Conservation (phyloP, 2,113 vertebrate genomes). For the Protobothrops flavoviridis region DNA sequence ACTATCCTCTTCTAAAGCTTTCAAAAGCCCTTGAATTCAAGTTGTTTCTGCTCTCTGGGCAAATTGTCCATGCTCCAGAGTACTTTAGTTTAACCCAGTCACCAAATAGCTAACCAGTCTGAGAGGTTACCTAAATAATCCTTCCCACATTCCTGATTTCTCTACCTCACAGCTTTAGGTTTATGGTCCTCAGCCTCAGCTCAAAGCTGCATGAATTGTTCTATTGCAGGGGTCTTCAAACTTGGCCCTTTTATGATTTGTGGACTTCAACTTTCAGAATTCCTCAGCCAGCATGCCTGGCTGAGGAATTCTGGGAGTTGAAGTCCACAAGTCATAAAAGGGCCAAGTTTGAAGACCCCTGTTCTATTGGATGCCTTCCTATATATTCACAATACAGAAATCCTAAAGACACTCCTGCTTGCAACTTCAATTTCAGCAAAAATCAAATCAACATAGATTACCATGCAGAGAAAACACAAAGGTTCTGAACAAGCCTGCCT, state of each 20-base stretch:
- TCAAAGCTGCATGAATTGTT: not conserved
- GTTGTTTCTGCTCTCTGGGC: not conserved
- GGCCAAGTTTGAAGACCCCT: no score
- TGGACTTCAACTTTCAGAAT: no score
- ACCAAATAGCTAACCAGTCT: not conserved
- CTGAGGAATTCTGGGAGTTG: no score
- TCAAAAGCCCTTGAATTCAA: not conserved
- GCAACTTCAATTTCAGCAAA: not conserved
- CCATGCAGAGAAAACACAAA: not conserved
- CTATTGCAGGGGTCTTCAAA: no score
- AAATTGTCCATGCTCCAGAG: not conserved
- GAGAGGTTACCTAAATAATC: not conserved
- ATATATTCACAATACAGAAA: not conserved
- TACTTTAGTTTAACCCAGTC: not conserved
- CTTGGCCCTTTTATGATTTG: no score
- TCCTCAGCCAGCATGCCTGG: no score
- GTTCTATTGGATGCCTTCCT: not conserved
- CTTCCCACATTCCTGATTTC: not conserved
- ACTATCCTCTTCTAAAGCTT: not conserved
- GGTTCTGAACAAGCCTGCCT: fast-evolving
- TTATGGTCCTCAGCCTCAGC: not conserved
- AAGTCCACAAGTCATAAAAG: no score
- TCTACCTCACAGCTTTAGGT: not conserved
- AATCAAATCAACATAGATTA: not conserved
- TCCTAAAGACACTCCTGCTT: not conserved